Evolutionary conservation across 2,797 vertebrate species (phyloP).

Genomic region (Coreius guichenoti): DNA sequence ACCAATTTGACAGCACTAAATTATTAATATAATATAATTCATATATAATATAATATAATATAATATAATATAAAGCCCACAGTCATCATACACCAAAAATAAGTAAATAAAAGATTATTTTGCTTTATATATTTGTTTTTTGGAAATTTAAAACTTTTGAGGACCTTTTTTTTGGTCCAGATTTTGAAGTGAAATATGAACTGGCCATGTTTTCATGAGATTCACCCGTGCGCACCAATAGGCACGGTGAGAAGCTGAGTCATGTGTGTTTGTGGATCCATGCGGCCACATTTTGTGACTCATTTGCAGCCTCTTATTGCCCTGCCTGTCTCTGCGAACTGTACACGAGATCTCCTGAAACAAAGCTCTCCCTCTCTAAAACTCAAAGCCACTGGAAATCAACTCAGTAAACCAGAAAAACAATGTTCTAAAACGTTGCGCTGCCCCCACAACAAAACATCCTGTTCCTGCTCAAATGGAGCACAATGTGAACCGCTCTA

Average conservation of each 20-base stretch:
- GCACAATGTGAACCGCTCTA: neutral
- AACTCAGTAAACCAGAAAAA: conserved; percentile 19
- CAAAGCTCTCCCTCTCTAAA: neutral
- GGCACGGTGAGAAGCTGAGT: neutral
- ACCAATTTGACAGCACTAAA: no score
- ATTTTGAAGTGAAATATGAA: neutral
- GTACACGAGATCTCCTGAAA: conserved; percentile 4
- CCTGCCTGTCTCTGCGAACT: neutral
- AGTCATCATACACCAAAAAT: neutral
- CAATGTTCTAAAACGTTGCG: neutral
- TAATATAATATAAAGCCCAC: neutral
- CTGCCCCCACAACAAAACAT: conserved; percentile 19
- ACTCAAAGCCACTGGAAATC: neutral
- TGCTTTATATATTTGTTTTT: neutral
- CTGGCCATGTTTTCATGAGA: neutral
- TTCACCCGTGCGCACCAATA: neutral
- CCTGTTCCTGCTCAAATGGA: conserved; percentile 16
- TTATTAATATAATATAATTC: no score
- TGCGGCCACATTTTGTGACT: neutral
- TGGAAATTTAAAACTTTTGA: neutral
- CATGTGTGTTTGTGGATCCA: conserved; percentile 16
- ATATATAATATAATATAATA: no score
- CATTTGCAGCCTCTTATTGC: conserved; percentile 25
- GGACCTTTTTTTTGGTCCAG: neutral
- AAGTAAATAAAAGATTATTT: neutral